These are phyloP conservation scores for Tenthredo livida DNA, from an alignment of 2,888 invertebrate species.

Conservation along the genomic window DNA sequence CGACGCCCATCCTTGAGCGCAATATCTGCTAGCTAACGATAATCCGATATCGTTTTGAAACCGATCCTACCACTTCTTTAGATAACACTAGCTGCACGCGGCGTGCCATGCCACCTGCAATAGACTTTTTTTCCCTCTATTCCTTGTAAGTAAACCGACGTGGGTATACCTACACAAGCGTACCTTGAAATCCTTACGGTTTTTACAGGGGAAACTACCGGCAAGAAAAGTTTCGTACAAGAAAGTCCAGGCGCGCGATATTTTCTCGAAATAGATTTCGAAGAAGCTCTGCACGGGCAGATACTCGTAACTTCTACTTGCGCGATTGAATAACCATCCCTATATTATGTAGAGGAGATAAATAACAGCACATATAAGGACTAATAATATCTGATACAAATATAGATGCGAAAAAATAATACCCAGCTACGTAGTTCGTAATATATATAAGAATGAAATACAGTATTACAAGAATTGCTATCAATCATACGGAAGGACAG, in stretches of 20 bases:
- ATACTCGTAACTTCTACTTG: neutral
- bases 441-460: constrained; percentile 6
- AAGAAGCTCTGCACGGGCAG: neutral
- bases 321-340: neutral
- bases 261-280: neutral
- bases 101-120: constrained; percentile 26
- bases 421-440: neutral
- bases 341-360: neutral
- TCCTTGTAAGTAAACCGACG: constrained; percentile 21
- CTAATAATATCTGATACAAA: neutral
- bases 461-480: constrained; percentile 63
- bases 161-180: neutral
- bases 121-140: constrained; percentile 34
- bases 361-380: neutral
- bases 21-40: constrained; percentile 45
- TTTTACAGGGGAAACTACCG: constrained; percentile 6
- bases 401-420: neutral
- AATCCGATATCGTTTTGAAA: constrained; percentile 48
- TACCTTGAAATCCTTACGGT: constrained; percentile 13
- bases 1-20: neutral
- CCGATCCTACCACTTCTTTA: constrained; percentile 47
- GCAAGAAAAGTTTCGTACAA: neutral
- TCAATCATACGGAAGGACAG: constrained; percentile 70
- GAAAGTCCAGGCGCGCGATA: constrained; percentile 17
- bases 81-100: constrained; percentile 35